A percentile compares a stretch with the other conserved stretches of the same genome.
Conservation (phyloP, 2,797 vertebrate species). For the Anas capensis region DNA sequence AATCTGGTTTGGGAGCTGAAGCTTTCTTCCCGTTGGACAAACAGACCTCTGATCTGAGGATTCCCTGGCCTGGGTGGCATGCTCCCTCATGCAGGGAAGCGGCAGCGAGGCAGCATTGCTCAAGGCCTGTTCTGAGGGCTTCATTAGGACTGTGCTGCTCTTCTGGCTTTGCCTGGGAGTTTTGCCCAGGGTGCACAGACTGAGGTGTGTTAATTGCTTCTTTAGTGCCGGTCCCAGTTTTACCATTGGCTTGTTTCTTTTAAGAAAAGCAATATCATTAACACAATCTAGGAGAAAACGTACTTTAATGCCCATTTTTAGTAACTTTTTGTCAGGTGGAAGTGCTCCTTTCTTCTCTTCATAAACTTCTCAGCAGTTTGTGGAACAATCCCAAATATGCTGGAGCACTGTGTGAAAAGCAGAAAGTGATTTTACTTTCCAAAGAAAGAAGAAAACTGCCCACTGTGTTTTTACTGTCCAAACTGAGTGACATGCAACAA, state of each 20-base stretch:
- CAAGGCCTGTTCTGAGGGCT: constrained; percentile 13
- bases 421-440: background rate
- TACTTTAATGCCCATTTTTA: background rate
- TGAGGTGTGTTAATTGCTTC: background rate
- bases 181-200: constrained; percentile 5
- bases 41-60: constrained; percentile 49
- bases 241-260: background rate
- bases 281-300: background rate
- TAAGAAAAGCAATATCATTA: background rate
- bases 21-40: constrained; percentile 41
- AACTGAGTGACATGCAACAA: background rate
- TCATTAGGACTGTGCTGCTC: constrained; percentile 7
- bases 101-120: constrained; percentile 40
- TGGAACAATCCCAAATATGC: background rate
- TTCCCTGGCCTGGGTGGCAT: constrained; percentile 44
- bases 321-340: background rate
- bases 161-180: constrained; percentile 16
- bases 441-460: background rate
- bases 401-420: background rate
- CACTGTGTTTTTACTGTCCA: background rate
- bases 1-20: constrained; percentile 40
- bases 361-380: background rate
- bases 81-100: background rate
- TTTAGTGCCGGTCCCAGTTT: background rate
- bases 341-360: background rate